phyloP scores from a whole-genome alignment of 2,113 vertebrate species.

The Syrmaticus mikado region DNA sequence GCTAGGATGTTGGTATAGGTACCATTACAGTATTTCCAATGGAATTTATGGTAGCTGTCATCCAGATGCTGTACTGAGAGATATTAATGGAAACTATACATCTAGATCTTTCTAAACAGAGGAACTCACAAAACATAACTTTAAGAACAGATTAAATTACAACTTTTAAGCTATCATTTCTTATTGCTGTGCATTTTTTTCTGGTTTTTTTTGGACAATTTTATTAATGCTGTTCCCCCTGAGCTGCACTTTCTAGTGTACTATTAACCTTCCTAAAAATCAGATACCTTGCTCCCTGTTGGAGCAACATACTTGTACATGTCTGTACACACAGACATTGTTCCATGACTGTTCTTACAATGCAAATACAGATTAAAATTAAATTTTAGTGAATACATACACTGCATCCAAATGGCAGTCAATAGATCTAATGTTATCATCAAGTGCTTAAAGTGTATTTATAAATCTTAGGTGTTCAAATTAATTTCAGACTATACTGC shows the following conservation, averaged over 20 bases:
- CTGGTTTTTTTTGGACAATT: background rate
- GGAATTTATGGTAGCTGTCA: slow-evolving; percentile 6
- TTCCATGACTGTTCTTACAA: background rate
- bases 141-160: background rate
- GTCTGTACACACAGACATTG: background rate
- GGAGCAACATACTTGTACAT: accelerated
- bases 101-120: background rate
- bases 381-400: slow-evolving; percentile 8
- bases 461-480: slow-evolving; percentile 45
- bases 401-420: background rate
- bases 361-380: slow-evolving; percentile 32
- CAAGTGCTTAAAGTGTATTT: background rate
- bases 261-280: slow-evolving; percentile 19
- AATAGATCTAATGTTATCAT: background rate
- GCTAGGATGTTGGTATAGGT: background rate
- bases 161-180: background rate
- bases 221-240: background rate
- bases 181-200: background rate
- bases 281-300: background rate
- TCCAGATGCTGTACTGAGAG: background rate
- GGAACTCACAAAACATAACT: background rate
- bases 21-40: background rate
- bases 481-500: slow-evolving; percentile 50
- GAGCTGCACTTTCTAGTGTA: background rate
- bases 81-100: background rate